Base-by-base conservation (phyloP, 2,888 invertebrate species). In the Lapara coniferarum region DNA sequence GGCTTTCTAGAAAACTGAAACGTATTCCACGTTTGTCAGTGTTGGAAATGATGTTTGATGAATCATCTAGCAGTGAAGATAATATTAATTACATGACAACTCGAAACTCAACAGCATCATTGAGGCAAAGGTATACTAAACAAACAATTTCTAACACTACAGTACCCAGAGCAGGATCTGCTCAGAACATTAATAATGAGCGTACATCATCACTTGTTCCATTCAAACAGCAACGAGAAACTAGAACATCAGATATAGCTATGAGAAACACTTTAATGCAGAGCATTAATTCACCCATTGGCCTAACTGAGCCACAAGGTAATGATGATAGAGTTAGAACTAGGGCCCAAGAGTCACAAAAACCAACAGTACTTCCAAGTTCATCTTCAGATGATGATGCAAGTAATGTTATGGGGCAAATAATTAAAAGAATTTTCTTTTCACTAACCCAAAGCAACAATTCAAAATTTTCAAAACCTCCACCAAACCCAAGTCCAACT, bases 11-110 rank as follows among this genome's bases (percentile, higher is more conserved):
- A 5, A 85, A 83, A 71, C 77, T 81, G 5, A 85, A 77, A 71
- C 80, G 78, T 8, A 76, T 86, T 79, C 87, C 86, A 19, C 78
- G 82, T 3, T 69, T 86, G 57, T 69, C 80, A 0, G 85, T 85
- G 6, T 74, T 87, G 13, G 80, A 86, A 66, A 79, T 78, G 73
- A 78, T 83, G 78, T 87, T 70, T 76, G 80, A 79, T 25, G 79
- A 81, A 69, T 79, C 82, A 66, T 82, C 82, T 67, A 74, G 72
- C 56, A 81, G 80, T 25, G 74, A 73, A 4, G 69, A 74, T 49
- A 57, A 46, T 12, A 46, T 57, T 16, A 59, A 59, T n/a, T 10
- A 46, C 44, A 46, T 16, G 37, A 37, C 7, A 10, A 55, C 16
- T 19, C 4, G 19, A 10, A 55, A 55, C 19, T 19, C 51, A 8